A percentile compares a stretch with the other conserved stretches of the same genome.
Evolutionary conservation across 2,888 invertebrate genomes (phyloP).

Genomic region (Aphidoletes aphidimyza): DNA sequence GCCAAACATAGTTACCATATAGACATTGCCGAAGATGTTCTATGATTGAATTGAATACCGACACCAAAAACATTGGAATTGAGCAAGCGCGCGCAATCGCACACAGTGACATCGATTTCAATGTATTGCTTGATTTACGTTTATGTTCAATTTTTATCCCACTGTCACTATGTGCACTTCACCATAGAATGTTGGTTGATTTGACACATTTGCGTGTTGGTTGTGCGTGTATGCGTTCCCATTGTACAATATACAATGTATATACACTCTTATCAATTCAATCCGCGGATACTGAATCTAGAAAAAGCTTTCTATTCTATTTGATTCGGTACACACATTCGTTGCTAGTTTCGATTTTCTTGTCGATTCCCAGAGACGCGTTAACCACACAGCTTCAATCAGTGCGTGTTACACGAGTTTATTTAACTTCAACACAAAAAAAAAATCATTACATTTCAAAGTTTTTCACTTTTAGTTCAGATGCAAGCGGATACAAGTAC

Average conservation of each 20-base stretch:
- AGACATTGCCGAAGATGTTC: background rate
- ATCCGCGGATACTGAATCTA: background rate
- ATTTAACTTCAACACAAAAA: too few species aligned
- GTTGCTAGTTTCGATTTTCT: slow-evolving; percentile 46
- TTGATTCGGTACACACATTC: background rate
- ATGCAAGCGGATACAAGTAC: too few species aligned
- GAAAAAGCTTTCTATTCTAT: background rate
- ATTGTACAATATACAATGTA: background rate
- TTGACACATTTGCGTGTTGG: background rate
- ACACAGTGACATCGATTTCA: background rate
- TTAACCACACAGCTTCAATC: background rate
- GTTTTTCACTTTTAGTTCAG: too few species aligned
- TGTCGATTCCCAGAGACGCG: slow-evolving; percentile 30
- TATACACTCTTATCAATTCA: background rate
- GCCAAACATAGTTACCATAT: background rate
- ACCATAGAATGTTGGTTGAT: background rate
- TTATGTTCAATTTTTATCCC: background rate
- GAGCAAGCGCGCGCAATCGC: slow-evolving; percentile 51
- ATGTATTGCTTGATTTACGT: background rate
- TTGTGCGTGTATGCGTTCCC: background rate
- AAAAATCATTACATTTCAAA: too few species aligned
- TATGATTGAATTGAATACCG: slow-evolving; percentile 2
- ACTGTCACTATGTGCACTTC: background rate
- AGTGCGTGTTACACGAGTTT: background rate
- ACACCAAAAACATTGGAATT: slow-evolving; percentile 12